A percentile compares a stretch with the other conserved stretches of the same genome.
These are phyloP conservation scores for Drosophila lini DNA, from an alignment of 1,140 invertebrate genomes.

Conservation along the genomic window DNA sequence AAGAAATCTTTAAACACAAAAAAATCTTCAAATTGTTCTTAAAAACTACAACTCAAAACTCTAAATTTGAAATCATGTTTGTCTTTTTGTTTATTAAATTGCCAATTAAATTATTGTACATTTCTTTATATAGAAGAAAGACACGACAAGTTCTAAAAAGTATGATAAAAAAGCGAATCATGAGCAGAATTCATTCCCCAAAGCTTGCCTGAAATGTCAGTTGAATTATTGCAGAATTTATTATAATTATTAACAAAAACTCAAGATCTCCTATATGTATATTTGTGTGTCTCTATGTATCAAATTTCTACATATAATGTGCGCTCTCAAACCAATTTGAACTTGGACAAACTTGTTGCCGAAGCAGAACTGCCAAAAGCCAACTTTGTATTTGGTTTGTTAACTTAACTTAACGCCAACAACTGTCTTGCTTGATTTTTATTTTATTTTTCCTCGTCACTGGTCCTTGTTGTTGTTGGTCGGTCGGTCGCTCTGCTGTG, in stretches of 20 bases:
- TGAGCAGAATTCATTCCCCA: conserved; percentile 5
- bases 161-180: conserved; percentile 6
- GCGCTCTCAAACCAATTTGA: conserved; percentile 70
- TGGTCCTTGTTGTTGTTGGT: conserved; percentile 41
- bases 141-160: conserved; percentile 1
- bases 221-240: conserved; percentile 61
- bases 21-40: background rate
- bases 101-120: conserved; percentile 1
- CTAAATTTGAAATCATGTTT: background rate
- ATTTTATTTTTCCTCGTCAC: conserved; percentile 49
- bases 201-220: conserved; percentile 47
- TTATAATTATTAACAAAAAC: conserved; percentile 19
- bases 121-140: background rate
- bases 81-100: conserved; percentile 3
- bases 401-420: conserved; percentile 67
- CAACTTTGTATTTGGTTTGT: conserved; percentile 72
- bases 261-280: background rate
- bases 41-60: background rate
- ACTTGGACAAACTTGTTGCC: conserved; percentile 77
- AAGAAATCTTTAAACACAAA: background rate
- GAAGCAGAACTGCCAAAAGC: conserved; percentile 46
- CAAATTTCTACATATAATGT: conserved; percentile 48
- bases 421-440: conserved; percentile 56
- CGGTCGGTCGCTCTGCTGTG: conserved; percentile 37
- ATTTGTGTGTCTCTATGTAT: conserved; percentile 28